Evolutionary conservation across 2,888 invertebrate genomes (phyloP), one percentile per base, ranked within the genome.

Genomic region (Mechanitis messenoides): DNA sequence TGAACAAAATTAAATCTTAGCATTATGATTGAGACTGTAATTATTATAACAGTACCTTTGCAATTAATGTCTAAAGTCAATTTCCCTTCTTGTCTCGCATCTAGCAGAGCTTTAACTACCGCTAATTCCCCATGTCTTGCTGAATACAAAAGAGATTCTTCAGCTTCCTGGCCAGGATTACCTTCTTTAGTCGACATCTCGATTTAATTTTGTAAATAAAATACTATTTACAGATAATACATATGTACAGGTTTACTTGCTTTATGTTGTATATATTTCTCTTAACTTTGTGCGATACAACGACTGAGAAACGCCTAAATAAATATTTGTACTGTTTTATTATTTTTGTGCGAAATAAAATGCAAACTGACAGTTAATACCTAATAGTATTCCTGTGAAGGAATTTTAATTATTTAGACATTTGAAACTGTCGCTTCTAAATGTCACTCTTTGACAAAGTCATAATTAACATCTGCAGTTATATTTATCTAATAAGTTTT

Each of bases 101-200:
- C 83, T 50, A 93, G 70, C 56, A 93, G 76, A 54, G 91, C 91
- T 71, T 85, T 84, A 1, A 93, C 91, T n/a, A 91, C 85, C 7
- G 82, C 76, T 3, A 91, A 69, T 72, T 93, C 92, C 11, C 93
- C 93, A 76, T 93, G 92, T 59, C 93, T 84, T n/a, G 93, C 90
- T 57, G 92, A 91, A 74, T 92, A 91, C 50, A 93, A 74, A 33
- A 93, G 79, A 2, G 91, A 90, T 70, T 93, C 93, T 70, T 92
- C 91, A 53, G 89, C 86, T 73, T 92, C 92, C 54, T 78, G 74
- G 20, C 76, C 68, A 55, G 72, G 69, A 59, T 76, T 76, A 28
- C 74, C 73, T n/a, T 77, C 80, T 53, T 78, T 79, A 46, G 78
- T 75, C 77, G 83, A 79, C 73, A 79, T 79, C 54, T 63, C 75